Conservation (phyloP, 2,113 vertebrate species). For the Pelmatolapia mariae region DNA sequence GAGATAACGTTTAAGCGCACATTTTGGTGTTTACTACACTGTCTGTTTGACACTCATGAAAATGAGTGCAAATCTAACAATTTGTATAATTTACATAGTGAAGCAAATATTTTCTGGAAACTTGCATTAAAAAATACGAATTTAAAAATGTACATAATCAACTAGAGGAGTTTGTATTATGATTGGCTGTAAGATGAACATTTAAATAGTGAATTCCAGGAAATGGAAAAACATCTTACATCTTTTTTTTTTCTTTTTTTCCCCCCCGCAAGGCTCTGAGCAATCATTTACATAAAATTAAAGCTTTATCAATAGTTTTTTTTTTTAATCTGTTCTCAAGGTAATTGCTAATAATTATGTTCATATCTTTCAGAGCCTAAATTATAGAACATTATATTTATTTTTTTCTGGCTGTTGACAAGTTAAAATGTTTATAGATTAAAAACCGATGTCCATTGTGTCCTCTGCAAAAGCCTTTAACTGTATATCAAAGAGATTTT, state of each 20-base stretch:
- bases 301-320: background rate
- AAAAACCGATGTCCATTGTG: background rate
- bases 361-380: background rate
- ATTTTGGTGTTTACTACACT: background rate
- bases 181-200: background rate
- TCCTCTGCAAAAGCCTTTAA: background rate
- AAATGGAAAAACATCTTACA: background rate
- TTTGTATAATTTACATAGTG: background rate
- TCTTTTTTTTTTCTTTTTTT: background rate
- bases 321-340: background rate
- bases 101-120: background rate
- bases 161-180: background rate
- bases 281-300: background rate
- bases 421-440: background rate
- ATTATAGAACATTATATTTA: background rate
- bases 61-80: background rate
- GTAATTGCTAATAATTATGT: background rate
- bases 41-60: background rate
- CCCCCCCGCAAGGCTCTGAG: accelerated
- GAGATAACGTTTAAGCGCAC: background rate
- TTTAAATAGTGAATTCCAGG: background rate
- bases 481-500: background rate
- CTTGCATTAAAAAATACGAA: background rate
- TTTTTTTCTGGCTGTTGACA: background rate
- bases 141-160: background rate